Conservation (phyloP, 2,797 vertebrate genomes). For the Vireo griseus region DNA sequence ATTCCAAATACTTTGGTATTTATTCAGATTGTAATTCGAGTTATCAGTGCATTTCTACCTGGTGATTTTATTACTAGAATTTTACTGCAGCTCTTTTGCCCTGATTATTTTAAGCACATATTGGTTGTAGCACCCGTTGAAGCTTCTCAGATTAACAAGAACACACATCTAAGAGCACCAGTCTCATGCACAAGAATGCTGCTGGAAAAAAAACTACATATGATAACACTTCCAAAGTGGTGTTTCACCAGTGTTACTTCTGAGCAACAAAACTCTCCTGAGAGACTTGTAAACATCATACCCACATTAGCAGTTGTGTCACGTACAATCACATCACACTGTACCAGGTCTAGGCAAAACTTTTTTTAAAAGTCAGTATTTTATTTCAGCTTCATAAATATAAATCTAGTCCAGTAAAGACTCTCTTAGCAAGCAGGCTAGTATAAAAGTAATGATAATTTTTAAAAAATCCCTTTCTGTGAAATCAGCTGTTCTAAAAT, state of each 20-base stretch:
- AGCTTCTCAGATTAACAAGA: neutral
- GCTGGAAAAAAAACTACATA: accelerated
- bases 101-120: neutral
- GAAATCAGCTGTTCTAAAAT: neutral
- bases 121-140: neutral
- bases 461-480: neutral
- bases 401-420: neutral
- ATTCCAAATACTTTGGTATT: neutral
- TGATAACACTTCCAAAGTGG: neutral
- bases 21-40: neutral
- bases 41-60: neutral
- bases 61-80: neutral
- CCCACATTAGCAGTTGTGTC: neutral
- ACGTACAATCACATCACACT: neutral
- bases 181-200: neutral
- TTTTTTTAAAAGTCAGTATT: neutral
- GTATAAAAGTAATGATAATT: neutral
- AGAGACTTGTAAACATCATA: neutral
- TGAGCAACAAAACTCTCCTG: neutral
- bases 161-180: neutral
- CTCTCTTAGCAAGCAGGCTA: neutral
- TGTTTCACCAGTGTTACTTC: neutral
- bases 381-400: neutral
- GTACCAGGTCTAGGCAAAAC: neutral
- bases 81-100: neutral